Conservation (phyloP, 2,113 vertebrate genomes). For the Pachycephala philippinensis region DNA sequence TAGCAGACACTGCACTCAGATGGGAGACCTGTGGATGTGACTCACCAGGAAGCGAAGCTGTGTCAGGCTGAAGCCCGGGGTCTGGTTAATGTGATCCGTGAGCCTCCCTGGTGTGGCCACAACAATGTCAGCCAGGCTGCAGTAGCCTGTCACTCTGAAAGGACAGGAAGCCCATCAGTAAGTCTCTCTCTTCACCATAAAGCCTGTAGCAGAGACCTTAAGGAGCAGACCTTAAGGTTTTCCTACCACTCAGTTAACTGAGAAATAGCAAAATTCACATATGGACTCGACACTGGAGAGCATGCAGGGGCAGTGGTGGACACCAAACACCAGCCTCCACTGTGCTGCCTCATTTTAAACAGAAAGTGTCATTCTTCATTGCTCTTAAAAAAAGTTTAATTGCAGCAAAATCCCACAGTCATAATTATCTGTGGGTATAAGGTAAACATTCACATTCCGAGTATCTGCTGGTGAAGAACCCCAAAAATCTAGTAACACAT, state of each 20-base stretch:
- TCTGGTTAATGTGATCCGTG: slow-evolving; percentile 91
- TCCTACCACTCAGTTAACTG: background rate
- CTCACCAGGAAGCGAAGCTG: slow-evolving; percentile 92
- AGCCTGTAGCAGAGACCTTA: background rate
- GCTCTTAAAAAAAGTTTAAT: background rate
- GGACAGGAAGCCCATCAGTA: background rate
- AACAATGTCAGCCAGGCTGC: slow-evolving; percentile 88
- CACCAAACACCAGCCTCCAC: background rate
- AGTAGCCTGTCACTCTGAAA: slow-evolving; percentile 66
- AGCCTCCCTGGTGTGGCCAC: slow-evolving; percentile 93
- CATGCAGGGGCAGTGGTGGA: background rate
- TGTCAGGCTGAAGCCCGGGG: slow-evolving; percentile 78
- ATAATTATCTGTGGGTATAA: background rate
- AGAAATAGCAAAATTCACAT: background rate
- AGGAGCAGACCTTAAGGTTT: background rate
- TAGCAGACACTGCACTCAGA: background rate
- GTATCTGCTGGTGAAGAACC: background rate
- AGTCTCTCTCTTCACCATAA: background rate
- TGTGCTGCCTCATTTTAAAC: background rate
- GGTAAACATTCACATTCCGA: background rate
- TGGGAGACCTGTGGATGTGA: slow-evolving; percentile 2
- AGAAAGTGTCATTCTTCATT: background rate
- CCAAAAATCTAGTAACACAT: background rate
- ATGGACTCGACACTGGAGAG: background rate
- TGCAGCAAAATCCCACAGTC: background rate